phyloP scores from a whole-genome alignment of 2,113 vertebrate species.

The Montifringilla adamsi region DNA sequence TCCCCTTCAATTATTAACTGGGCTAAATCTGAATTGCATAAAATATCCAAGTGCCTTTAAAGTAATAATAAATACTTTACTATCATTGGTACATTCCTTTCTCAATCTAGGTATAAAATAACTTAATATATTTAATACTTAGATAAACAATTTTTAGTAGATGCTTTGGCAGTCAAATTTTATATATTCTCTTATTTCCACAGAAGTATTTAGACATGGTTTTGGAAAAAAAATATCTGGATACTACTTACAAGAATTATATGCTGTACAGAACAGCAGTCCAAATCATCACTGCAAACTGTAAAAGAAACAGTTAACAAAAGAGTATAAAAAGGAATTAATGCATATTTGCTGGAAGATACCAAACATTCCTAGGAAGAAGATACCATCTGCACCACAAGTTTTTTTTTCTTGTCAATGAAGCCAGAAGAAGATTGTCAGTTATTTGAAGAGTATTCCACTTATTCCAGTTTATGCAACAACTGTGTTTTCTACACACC shows the following conservation, averaged over 20 bases:
- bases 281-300: conserved; percentile 18
- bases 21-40: background rate
- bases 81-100: conserved; percentile 41
- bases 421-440: background rate
- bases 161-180: conserved; percentile 41
- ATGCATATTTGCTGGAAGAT: background rate
- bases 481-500: background rate
- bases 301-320: background rate
- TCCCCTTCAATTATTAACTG: background rate
- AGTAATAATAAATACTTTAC: conserved; percentile 63
- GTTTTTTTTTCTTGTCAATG: conserved; percentile 1
- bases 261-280: conserved; percentile 14
- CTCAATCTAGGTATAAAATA: conserved; percentile 48
- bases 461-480: background rate
- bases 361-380: background rate
- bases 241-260: background rate
- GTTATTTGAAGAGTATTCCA: background rate
- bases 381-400: background rate
- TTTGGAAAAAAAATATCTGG: background rate
- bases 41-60: conserved; percentile 38
- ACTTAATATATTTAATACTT: conserved; percentile 58
- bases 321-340: conserved; percentile 5
- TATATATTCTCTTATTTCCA: conserved; percentile 30
- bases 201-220: background rate
- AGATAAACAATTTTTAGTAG: conserved; percentile 28